These are phyloP conservation scores for Mesocentrotus franciscanus DNA, from an alignment of 53 echinoderm and acorn worm species.

Conservation along the genomic window DNA sequence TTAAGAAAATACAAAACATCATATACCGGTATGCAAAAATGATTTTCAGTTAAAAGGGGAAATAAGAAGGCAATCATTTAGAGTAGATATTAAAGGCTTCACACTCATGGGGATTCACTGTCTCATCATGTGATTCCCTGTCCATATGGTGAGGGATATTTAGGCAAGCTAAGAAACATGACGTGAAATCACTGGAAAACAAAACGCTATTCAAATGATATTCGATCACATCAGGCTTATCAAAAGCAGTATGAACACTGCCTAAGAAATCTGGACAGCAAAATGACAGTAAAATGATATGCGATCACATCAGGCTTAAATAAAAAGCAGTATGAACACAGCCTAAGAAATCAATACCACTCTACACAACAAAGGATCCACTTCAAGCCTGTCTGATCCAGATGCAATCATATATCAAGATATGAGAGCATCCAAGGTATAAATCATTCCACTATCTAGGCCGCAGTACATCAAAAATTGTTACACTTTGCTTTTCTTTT, in stretches of 20 bases:
- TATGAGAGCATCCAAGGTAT: background rate
- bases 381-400: background rate
- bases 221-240: no score
- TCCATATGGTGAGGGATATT: no score
- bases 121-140: no score
- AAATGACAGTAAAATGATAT: no score
- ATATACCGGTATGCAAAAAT: no score
- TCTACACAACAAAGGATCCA: background rate
- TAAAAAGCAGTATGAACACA: background rate
- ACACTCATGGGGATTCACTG: no score
- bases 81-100: background rate
- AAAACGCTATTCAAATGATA: no score
- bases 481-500: background rate
- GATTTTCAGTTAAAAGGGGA: background rate
- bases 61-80: background rate
- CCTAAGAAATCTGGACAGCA: background rate
- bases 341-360: background rate
- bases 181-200: no score
- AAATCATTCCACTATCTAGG: background rate
- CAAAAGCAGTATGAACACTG: background rate
- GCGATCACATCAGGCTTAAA: no score
- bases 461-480: background rate
- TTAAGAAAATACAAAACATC: no score
- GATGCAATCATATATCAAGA: background rate
- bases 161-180: no score